Base-by-base conservation (phyloP, 23 tunicate genomes). In the Botrylloides violaceus region DNA sequence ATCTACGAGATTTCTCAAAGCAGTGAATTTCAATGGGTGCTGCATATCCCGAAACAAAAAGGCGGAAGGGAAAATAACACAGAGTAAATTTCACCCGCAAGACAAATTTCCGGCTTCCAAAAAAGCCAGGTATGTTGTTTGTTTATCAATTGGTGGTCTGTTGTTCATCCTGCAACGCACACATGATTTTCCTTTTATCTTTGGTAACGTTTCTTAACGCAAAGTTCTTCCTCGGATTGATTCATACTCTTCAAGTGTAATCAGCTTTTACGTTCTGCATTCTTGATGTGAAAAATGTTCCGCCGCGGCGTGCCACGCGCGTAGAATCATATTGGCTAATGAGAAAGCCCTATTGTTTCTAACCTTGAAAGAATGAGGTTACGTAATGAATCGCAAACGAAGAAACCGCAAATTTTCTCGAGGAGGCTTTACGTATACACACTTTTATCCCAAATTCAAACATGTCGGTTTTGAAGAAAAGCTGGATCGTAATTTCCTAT, bases 251-350 rank as follows among this genome's bases (percentile, higher is more conserved):
- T 43, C 53, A 43, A 43, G 53, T 43, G 15, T 43, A 43, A 43
- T 43, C 53, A 43, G 53, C 53, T 43, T 43, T 43, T 15, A 43
- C 53, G 53, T 43, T 43, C 53, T 43, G 53, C 53, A 7, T 7
- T 43, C 53, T 43, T 43, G 53, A 43, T n/a, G 53, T 43, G 15
- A 15, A 15, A 43, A 15, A 43, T 43, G 15, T 43, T 43, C 53
- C 53, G 12, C 15, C 9, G 53, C 53, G 53, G 53, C 53, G 53
- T 43, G 53, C 53, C 53, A 43, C 53, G 53, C 53, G 53, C 53
- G 15, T 43, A 15, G 53, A 43, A 15, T 43, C 53, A 43, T 15
- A 43, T 9, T n/a, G 15, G 15, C 53, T 9, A 15, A 43, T 43
- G 53, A 43, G 53, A 43, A 43, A 43, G 15, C 15, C 53, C 53